phyloP scores from a whole-genome alignment of 2,888 invertebrate genomes.

The Papilio gigon region DNA sequence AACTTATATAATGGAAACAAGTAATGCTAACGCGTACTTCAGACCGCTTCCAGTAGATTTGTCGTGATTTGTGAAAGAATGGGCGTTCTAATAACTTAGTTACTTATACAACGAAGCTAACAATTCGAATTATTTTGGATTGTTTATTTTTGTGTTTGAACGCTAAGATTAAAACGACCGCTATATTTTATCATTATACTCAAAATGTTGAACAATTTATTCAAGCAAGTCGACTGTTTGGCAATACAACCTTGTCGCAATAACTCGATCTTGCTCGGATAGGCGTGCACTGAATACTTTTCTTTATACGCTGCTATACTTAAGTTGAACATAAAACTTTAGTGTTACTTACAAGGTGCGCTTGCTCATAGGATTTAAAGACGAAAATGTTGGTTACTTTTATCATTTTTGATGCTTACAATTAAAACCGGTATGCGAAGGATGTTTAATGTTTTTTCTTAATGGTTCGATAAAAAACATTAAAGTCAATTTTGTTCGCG shows the following conservation, averaged over 20 bases:
- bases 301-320: slow-evolving; percentile 4
- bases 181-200: not conserved
- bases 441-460: not conserved
- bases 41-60: too few species aligned
- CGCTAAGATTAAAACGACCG: not conserved
- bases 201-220: slow-evolving; percentile 17
- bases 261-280: slow-evolving; percentile 37
- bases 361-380: too few species aligned
- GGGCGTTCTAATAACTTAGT: not conserved
- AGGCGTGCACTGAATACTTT: slow-evolving; percentile 20
- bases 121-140: too few species aligned
- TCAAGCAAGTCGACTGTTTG: slow-evolving; percentile 37
- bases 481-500: too few species aligned
- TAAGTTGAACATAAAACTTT: not conserved
- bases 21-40: too few species aligned
- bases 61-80: too few species aligned
- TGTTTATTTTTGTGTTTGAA: too few species aligned
- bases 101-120: too few species aligned
- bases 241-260: slow-evolving; percentile 40
- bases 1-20: too few species aligned
- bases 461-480: not conserved
- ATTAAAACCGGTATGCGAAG: not conserved
- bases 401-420: not conserved
- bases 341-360: not conserved
- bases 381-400: not conserved